phyloP scores from a whole-genome alignment of 2,113 vertebrate species.

The Sisor rabdophorus region DNA sequence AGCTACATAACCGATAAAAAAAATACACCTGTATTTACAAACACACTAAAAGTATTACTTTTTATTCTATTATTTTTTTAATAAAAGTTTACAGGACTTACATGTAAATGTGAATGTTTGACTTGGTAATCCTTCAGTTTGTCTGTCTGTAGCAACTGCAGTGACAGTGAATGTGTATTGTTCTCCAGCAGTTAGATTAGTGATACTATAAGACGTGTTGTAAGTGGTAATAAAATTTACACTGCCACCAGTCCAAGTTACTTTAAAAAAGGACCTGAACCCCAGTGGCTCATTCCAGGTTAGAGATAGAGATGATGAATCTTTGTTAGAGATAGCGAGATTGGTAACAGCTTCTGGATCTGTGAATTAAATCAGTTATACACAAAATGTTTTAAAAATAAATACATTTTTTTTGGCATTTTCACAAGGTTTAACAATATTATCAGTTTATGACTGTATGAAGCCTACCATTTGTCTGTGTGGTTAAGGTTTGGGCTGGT shows the following conservation, averaged over 20 bases:
- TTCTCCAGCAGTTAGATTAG: conserved; percentile 59
- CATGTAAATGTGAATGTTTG: conserved; percentile 61
- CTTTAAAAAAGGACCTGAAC: conserved; percentile 4
- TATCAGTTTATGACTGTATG: no score
- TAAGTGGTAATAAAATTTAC: rapidly evolving
- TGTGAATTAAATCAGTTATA: not conserved
- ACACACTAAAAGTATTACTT: no score
- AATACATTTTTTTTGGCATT: no score
- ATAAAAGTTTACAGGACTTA: conserved; percentile 48
- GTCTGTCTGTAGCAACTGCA: conserved; percentile 52
- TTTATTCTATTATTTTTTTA: no score
- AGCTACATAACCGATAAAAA: no score
- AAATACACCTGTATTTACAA: no score
- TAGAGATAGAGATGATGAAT: conserved; percentile 1
- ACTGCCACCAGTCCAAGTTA: not conserved
- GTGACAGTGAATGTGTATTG: conserved; percentile 60
- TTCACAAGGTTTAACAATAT: no score
- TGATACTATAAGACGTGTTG: not conserved
- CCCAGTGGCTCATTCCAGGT: conserved; percentile 11
- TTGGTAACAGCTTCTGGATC: not conserved
- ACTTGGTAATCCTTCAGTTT: conserved; percentile 20
- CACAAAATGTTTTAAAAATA: no score
- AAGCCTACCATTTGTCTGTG: no score
- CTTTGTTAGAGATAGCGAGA: not conserved
- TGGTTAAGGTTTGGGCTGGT: no score